A percentile compares a stretch with the other conserved stretches of the same genome.
These are phyloP conservation scores for Aphelocoma coerulescens DNA, from an alignment of 2,113 vertebrate species.

Conservation along the genomic window DNA sequence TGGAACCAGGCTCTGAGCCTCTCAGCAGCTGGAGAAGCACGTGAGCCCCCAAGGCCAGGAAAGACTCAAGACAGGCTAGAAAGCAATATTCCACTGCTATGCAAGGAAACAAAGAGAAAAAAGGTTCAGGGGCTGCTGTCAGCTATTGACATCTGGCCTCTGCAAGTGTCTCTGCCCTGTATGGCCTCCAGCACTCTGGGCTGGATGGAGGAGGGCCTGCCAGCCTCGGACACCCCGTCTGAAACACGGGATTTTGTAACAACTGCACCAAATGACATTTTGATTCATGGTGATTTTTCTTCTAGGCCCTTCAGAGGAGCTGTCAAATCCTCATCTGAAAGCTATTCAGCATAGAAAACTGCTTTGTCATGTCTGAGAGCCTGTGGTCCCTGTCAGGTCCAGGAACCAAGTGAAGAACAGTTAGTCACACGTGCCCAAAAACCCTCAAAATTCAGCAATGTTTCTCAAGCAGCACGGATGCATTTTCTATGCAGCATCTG, in stretches of 20 bases:
- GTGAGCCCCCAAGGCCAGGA: background rate
- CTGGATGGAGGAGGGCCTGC: accelerated
- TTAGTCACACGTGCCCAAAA: background rate
- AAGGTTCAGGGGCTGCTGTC: background rate
- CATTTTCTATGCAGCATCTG: background rate
- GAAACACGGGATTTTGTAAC: background rate
- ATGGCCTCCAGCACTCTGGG: background rate
- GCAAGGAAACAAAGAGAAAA: background rate
- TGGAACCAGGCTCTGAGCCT: background rate
- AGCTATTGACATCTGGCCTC: background rate
- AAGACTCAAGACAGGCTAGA: background rate
- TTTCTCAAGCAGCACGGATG: background rate
- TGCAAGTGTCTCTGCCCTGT: background rate
- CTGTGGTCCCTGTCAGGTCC: background rate
- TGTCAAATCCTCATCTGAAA: slow-evolving; percentile 12
- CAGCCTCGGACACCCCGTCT: accelerated
- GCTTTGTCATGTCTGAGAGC: background rate
- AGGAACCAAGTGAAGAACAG: background rate
- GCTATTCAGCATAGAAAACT: background rate
- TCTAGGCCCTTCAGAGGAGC: background rate
- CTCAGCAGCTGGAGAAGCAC: background rate
- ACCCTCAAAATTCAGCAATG: background rate
- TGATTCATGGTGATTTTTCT: background rate
- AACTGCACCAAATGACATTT: background rate
- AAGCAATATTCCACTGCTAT: background rate